Base-by-base conservation (phyloP, 2,888 invertebrate genomes). In the Machimus atricapillus region DNA sequence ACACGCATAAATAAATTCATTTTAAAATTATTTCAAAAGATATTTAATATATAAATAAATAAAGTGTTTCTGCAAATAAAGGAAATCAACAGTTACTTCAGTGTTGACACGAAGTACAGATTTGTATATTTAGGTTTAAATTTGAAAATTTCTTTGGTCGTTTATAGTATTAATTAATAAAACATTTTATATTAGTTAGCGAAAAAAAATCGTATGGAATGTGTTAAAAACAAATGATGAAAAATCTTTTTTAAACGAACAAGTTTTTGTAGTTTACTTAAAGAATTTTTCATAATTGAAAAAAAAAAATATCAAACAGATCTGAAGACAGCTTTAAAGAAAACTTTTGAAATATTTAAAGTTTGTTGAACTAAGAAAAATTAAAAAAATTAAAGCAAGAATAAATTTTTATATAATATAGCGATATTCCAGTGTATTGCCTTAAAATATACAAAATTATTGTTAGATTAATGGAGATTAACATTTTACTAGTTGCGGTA, bases 381-480 rank as follows among this genome's bases (percentile, higher is more conserved):
- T 74, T 86, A 86, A 34, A 79, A 14, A 40, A 40, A 37, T n/a
- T n/a, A 88, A 52, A 87, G 85, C 76, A 86, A 87, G 86, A 83
- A 87, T 87, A 87, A 86, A 88, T 87, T 86, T 87, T 83, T 83
- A 82, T 83, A 83, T 37, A 83, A 12, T 58, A 86, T 88, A 89
- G 89, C 88, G 86, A 88, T 88, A 89, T 89, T 89, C 89, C 89
- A 89, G 89, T 89, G 88, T 89, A 89, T 89, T 89, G 89, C 89
- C 89, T 89, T 89, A 89, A 89, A 87, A 89, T 89, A 88, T 89
- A 79, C 79, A 79, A 79, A 79, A 79, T 79, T 43, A 86, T 66
- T 56, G 52, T 86, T 78, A 78, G 82, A 83, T 83, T 83, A 83
- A 58, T 58, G 37, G 40, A 73, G 31, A 85, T 76, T 74, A 34